These are phyloP conservation scores for Linhomoeus sp. DNA, from an alignment of 2,888 invertebrate genomes.

Conservation along the genomic window DNA sequence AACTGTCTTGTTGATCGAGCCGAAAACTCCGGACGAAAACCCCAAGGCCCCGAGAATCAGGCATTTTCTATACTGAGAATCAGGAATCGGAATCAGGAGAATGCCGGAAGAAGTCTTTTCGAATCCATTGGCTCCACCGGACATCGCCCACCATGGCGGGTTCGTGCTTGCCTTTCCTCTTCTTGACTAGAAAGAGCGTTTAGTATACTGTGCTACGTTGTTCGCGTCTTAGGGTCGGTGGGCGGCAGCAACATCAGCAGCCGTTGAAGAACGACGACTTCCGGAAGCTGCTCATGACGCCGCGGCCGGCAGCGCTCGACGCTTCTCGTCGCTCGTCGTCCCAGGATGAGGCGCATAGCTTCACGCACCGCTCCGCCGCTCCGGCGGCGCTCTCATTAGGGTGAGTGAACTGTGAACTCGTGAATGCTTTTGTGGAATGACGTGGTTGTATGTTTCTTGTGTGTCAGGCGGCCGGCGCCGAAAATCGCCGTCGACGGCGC, in stretches of 20 bases:
- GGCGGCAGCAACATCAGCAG: background rate
- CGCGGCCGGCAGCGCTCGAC: constrained; percentile 40
- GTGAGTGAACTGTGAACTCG: background rate
- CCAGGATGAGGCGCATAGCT: background rate
- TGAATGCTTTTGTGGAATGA: background rate
- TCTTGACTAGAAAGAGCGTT: too few species aligned
- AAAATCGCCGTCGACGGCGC: background rate
- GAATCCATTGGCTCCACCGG: background rate
- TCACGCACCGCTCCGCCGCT: background rate
- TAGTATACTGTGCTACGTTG: too few species aligned
- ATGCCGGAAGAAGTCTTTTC: constrained; percentile 2
- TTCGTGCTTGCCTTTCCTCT: too few species aligned
- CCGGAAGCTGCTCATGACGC: constrained; percentile 81
- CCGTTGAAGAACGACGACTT: constrained; percentile 82
- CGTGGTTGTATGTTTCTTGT: background rate
- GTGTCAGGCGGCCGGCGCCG: constrained; percentile 40
- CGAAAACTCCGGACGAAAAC: too few species aligned
- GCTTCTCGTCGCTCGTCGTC: background rate
- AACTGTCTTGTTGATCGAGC: too few species aligned
- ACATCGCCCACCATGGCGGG: too few species aligned
- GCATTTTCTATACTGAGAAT: too few species aligned
- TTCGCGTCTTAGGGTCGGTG: too few species aligned
- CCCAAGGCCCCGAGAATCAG: too few species aligned
- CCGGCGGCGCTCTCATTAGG: background rate
- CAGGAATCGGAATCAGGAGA: too few species aligned